Base-by-base conservation (phyloP, 2,888 invertebrate species). In the Alviniconcha strummeri region DNA sequence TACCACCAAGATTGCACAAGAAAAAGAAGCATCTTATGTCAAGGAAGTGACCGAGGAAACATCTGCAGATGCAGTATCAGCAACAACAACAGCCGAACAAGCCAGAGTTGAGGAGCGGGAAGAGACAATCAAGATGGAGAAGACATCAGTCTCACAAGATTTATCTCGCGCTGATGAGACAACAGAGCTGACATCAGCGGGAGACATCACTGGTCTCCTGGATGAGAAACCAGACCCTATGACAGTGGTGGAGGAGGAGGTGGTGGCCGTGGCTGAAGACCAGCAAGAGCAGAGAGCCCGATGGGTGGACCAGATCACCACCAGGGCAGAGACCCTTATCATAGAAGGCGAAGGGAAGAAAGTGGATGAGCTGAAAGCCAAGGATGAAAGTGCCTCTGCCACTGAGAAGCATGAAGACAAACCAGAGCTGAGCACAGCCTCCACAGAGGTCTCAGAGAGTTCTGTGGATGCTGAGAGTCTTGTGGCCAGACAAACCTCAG, bases 271-370 rank as follows among this genome's bases (percentile, higher is more conserved):
- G 15, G 64, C 17, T 13, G 82, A 69, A 52, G 56, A 76, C 19
- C 57, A 74, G 60, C 54, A 64, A 54, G 77, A 77, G 69, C 76
- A 82, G 56, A 71, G 76, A 55, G 13, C 76, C 13, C 55, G 77
- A 17, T 82, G 82, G 82, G 82, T 82, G 54, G 69, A 77, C 69
- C 77, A 82, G 82, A 76, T 82, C 74, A 74, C 72, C 77, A 77
- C 64, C 54, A 77, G 77, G 52, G 69, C 67, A 13, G 77, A 82
- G 8, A 69, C 82, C 36, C 52, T 82, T 19, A 36, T 69, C 9
- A 82, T 82, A 6, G 83, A 81, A n/a, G 81, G 78, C n/a, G 80
- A 75, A 19, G 81, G 80, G 15, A 57, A 57, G 17, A 77, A 82
- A 52, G 69, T 82, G 69, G 67, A 57, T 64, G 67, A 64, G 9